phyloP scores from a whole-genome alignment of 2,797 vertebrate species.

The Oreochromis grahami region DNA sequence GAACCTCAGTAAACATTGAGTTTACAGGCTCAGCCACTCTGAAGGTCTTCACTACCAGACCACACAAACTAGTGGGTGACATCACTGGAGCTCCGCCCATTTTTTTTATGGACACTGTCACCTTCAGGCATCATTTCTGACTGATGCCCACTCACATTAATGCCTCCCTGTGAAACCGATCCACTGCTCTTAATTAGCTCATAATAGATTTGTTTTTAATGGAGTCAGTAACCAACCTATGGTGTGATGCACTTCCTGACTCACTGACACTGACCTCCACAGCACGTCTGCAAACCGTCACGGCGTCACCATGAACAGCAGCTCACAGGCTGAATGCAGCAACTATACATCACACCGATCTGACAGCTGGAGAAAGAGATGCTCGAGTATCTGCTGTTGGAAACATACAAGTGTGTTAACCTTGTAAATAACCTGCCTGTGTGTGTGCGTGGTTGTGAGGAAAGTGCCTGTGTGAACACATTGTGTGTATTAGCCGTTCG shows the following conservation, averaged over 20 bases:
- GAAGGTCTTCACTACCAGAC: neutral
- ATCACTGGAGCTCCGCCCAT: neutral
- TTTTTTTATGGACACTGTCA: neutral
- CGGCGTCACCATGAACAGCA: neutral
- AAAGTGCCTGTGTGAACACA: constrained; percentile 13
- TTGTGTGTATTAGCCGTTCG: constrained; percentile 9
- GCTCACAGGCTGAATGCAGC: neutral
- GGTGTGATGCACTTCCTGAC: neutral
- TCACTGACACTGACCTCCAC: neutral
- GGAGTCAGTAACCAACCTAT: neutral
- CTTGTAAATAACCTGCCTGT: neutral
- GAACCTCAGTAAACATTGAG: neutral
- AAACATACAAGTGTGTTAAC: neutral
- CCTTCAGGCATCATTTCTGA: neutral
- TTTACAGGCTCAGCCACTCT: neutral
- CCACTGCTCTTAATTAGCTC: neutral
- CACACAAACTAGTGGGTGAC: neutral
- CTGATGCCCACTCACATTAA: neutral
- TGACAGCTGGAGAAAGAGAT: neutral
- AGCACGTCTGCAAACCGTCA: neutral
- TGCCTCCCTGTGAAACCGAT: neutral
- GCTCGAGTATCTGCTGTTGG: neutral
- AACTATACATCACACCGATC: neutral
- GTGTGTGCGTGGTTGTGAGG: neutral
- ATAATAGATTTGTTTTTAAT: neutral